These are phyloP conservation scores for Brachionus sp. DNA, from an alignment of 1,140 invertebrate genomes.

Conservation along the genomic window DNA sequence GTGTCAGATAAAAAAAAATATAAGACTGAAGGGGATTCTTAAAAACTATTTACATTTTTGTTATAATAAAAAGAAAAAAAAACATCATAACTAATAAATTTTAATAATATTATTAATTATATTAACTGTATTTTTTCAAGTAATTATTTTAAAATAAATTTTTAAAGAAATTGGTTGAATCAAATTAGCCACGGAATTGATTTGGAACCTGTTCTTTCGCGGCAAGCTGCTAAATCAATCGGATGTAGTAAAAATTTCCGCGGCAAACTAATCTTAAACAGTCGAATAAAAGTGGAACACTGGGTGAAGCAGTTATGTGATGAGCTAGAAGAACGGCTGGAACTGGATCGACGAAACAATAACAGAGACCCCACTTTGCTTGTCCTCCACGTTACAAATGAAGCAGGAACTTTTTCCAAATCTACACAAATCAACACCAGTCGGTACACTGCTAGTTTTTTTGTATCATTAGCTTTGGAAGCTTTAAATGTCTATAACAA, in stretches of 20 bases:
- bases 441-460: not conserved
- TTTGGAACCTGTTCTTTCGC: constrained; percentile 73
- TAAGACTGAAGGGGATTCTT: too few relatives aligned
- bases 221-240: constrained; percentile 84
- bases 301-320: constrained; percentile 76
- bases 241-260: constrained; percentile 90
- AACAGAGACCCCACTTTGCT: not conserved
- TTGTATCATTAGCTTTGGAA: not conserved
- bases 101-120: too few relatives aligned
- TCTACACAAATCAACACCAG: not conserved
- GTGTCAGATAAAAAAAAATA: too few relatives aligned
- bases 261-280: constrained; percentile 69
- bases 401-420: constrained; percentile 43
- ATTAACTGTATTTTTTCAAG: too few relatives aligned
- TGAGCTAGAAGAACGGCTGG: constrained; percentile 79
- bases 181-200: constrained; percentile 82
- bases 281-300: constrained; percentile 51
- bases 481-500: constrained; percentile 24
- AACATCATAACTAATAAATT: too few relatives aligned
- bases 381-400: constrained; percentile 23
- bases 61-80: too few relatives aligned
- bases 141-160: too few relatives aligned
- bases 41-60: too few relatives aligned
- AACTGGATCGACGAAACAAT: constrained; percentile 66
- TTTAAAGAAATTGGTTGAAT: constrained; percentile 68